Evolutionary conservation across 2,113 vertebrate species (phyloP), one percentile per base, ranked within the genome.

Genomic region (Notothenia coriiceps): DNA sequence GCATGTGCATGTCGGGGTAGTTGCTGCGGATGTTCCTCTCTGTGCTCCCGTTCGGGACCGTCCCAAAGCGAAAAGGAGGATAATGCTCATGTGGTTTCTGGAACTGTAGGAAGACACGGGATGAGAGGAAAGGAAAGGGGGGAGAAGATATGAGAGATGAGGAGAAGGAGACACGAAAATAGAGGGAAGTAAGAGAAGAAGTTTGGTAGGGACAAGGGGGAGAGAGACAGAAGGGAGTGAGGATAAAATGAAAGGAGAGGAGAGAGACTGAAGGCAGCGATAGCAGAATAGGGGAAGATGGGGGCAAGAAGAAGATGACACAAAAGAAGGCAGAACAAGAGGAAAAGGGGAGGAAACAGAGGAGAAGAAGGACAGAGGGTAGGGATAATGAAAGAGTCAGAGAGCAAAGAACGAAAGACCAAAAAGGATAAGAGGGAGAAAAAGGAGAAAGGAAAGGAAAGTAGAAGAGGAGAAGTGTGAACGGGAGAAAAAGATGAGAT

Each of bases 11-110:
- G 92, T 99, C 98, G 0, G 96, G 97, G 83, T 99, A 99, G 94
- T 99, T 99, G 94, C 96, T 99, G 70, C 98, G 97, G 90, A 99
- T 99, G 87, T 99, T 99, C 71, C 97, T 94, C 90, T 99, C 98
- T 0, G 98, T 99, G 96, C 98, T 99, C 82, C 98, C 98, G 0
- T 99, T 99, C 88, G 98, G 98, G 73, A 99, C 98, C 0, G 98
- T 99, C 89, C 98, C 98, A 0, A 99, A 99, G 89, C 98, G 97
- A 85, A 99, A 99, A 0, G 98, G 98, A 0, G 98, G 98, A 81
- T 99, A 99, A 86, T 99, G 98, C 85, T 99, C 98, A 22, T 98
- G 98, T 0, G 98, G 98, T 91, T 95, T 96, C 95, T 99, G 98
- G 76, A 99, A 99, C 98, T 99, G 91, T 3, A 57, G 78, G 62